Percentiles rank a stretch among this genome's conserved stretches.
These are phyloP conservation scores for Mactromeris polynyma DNA, from an alignment of 2,888 invertebrate genomes.

Conservation along the genomic window DNA sequence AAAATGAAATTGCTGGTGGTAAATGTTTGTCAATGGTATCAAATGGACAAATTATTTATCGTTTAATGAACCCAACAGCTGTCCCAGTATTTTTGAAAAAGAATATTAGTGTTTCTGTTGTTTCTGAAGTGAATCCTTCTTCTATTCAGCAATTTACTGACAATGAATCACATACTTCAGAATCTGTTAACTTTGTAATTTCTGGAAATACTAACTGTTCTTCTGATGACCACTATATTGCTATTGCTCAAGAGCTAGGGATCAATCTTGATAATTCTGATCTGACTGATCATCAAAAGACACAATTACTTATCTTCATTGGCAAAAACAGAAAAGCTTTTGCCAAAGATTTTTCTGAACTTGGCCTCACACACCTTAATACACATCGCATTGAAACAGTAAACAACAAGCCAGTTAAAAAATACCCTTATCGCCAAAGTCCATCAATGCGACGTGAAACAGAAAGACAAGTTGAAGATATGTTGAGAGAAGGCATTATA, in stretches of 20 bases:
- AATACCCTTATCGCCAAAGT: neutral
- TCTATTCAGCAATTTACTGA: neutral
- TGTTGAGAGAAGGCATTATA: slow-evolving; percentile 34
- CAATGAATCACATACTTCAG: neutral
- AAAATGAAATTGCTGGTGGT: slow-evolving; percentile 20
- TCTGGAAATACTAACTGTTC: too few species aligned
- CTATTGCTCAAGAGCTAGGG: slow-evolving; percentile 22
- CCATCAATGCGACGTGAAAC: slow-evolving; percentile 22
- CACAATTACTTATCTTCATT: slow-evolving; percentile 15
- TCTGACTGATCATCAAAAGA: slow-evolving; percentile 10
- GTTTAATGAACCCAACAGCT: neutral
- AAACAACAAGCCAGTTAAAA: neutral
- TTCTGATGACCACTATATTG: slow-evolving; percentile 32
- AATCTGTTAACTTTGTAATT: too few species aligned
- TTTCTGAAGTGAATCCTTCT: neutral
- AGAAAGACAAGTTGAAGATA: slow-evolving; percentile 11
- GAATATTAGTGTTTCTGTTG: neutral
- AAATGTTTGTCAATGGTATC: slow-evolving; percentile 15
- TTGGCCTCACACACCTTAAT: slow-evolving; percentile 23
- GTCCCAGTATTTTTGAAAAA: neutral
- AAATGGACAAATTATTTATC: neutral
- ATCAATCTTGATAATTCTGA: neutral
- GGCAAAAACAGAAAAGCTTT: slow-evolving; percentile 31
- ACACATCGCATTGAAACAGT: slow-evolving; percentile 18
- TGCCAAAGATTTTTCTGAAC: slow-evolving; percentile 33